Evolutionary conservation across 2,888 invertebrate species (phyloP).

Genomic region (Atherix ibis): DNA sequence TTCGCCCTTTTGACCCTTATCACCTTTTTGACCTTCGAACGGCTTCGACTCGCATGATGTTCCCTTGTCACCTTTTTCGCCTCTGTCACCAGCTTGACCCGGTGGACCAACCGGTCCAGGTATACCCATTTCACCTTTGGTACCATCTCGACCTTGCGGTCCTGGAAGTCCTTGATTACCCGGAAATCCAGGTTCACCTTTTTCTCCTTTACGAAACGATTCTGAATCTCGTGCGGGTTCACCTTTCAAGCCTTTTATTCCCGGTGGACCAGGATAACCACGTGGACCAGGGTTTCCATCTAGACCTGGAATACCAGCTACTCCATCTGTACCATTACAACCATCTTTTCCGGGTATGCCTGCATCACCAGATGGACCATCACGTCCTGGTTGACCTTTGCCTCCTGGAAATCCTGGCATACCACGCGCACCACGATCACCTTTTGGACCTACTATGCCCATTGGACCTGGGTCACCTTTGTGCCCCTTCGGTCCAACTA

Average conservation of each 20-base stretch:
- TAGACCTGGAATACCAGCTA: slow-evolving; percentile 52
- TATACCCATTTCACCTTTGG: slow-evolving; percentile 56
- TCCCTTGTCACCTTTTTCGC: slow-evolving; percentile 55
- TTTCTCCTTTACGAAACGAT: slow-evolving; percentile 59
- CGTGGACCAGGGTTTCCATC: slow-evolving; percentile 60
- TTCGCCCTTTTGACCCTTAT: slow-evolving; percentile 46
- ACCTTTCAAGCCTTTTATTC: slow-evolving; percentile 54
- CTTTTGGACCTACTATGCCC: slow-evolving; percentile 68
- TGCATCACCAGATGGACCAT: slow-evolving; percentile 41
- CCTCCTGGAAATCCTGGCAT: slow-evolving; percentile 72
- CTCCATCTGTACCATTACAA: slow-evolving; percentile 89
- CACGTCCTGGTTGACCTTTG: slow-evolving; percentile 29
- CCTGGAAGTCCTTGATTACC: slow-evolving; percentile 27
- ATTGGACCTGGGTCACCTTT: slow-evolving; percentile 74
- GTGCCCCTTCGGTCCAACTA: slow-evolving; percentile 74
- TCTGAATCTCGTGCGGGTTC: slow-evolving; percentile 45
- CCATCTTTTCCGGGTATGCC: slow-evolving; percentile 82
- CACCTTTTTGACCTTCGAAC: slow-evolving; percentile 38
- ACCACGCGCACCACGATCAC: slow-evolving; percentile 74
- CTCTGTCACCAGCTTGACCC: slow-evolving; percentile 64
- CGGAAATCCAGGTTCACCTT: slow-evolving; percentile 52
- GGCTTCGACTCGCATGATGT: slow-evolving; percentile 35
- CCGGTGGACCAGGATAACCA: slow-evolving; percentile 40
- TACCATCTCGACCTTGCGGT: slow-evolving; percentile 37
- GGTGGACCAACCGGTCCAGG: slow-evolving; percentile 23